A percentile compares a stretch with the other conserved stretches of the same genome.
Evolutionary conservation across 2,797 vertebrate genomes (phyloP).

Genomic region (Sebastes oblongus): DNA sequence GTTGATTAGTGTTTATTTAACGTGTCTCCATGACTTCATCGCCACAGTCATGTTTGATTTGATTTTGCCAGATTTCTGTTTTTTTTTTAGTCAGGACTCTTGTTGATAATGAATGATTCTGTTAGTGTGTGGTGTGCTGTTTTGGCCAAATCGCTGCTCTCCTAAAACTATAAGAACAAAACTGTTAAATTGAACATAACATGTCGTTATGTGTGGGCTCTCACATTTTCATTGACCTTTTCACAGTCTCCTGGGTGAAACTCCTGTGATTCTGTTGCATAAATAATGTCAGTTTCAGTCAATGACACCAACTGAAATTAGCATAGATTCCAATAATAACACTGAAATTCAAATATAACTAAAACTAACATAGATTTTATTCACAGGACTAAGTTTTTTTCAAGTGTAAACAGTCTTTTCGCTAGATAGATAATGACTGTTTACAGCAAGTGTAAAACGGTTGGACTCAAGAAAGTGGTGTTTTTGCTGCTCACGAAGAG

Average conservation of each 20-base stretch:
- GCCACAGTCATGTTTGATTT: not conserved
- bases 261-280: not conserved
- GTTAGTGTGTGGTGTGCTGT: not conserved
- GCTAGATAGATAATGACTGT: slow-evolving; percentile 21
- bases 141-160: no score
- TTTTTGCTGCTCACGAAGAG: slow-evolving; percentile 9
- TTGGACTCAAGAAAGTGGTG: slow-evolving; percentile 17
- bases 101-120: no score
- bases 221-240: no score
- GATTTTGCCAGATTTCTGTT: not conserved
- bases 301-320: not conserved
- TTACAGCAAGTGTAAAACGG: slow-evolving; percentile 28
- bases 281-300: not conserved
- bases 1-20: not conserved
- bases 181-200: no score
- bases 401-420: slow-evolving; percentile 3
- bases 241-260: not conserved
- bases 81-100: not conserved
- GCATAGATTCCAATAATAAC: not conserved
- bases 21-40: not conserved
- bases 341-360: not conserved
- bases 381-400: not conserved
- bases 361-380: not conserved
- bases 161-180: no score
- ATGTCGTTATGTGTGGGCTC: no score